phyloP scores from a whole-genome alignment of 2,797 vertebrate species.

The Coregonus suidteri region DNA sequence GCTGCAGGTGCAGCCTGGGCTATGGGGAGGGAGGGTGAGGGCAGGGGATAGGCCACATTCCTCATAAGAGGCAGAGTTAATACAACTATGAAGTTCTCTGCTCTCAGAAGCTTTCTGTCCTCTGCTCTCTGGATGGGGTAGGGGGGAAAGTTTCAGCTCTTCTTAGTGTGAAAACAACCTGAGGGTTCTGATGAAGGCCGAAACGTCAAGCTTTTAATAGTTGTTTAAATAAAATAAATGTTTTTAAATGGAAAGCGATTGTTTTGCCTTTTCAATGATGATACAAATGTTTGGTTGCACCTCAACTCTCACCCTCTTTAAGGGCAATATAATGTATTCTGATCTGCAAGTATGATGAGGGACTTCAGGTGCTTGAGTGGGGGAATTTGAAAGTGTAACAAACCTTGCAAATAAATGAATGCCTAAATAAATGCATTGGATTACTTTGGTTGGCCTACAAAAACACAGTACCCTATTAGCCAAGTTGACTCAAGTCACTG shows the following conservation, averaged over 20 bases:
- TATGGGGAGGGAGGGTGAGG: neutral
- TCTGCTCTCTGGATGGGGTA: neutral
- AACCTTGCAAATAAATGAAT: neutral
- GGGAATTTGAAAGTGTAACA: neutral
- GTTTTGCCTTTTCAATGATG: too few relatives aligned
- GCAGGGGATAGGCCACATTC: slow-evolving; percentile 34
- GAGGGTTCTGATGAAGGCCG: neutral
- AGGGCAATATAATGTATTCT: neutral
- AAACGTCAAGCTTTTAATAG: neutral
- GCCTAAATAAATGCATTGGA: neutral
- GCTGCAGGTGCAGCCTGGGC: slow-evolving; percentile 60
- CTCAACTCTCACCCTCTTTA: neutral
- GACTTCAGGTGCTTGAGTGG: neutral
- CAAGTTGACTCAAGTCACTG: too few relatives aligned
- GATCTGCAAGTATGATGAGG: neutral
- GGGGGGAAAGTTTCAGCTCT: neutral
- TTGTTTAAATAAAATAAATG: too few relatives aligned
- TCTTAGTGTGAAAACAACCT: neutral
- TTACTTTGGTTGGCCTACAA: neutral
- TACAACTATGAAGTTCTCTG: neutral
- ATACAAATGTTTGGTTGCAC: too few relatives aligned
- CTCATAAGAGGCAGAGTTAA: slow-evolving; percentile 11
- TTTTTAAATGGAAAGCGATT: too few relatives aligned
- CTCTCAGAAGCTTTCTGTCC: neutral
- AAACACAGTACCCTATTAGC: neutral